Base-by-base conservation (phyloP, 2,113 vertebrate species). In the Sphyrna mokarran region DNA sequence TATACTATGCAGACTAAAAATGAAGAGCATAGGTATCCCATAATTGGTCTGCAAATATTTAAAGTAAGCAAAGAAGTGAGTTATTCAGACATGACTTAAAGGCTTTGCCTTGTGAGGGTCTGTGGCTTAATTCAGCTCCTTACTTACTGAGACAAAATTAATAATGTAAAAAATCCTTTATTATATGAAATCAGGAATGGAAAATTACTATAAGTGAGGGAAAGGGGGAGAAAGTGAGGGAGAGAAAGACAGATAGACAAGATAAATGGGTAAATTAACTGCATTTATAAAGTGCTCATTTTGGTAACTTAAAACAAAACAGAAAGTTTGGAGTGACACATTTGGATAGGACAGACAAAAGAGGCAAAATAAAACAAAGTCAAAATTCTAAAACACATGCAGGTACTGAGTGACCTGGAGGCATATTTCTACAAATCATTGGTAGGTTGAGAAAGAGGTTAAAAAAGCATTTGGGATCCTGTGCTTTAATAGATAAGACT, bases 21-120 rank as follows among this genome's bases (percentile, higher is more conserved):
- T 58, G 83, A 86, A 43, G 43, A 43, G 83, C 43, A 16, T 61
- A 89, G 48, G 61, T 54, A 89, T 23, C 22, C 23, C 33, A 54
- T 89, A 58, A 89, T 58, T 48, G 43, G 86, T 89, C 54, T 89
- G 78, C 14, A 89, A 89, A 89, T 58, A 61, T 89, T 89, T 58
- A 4, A 89, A 61, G 54, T 58, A 58, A 23, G 43, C 54, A 48
- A 58, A 61, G 13, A 89, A 58, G 54, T 58, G 54, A 26, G 7
- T 89, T 61, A 89, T 58, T 89, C 86, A 89, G 86, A 89, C 48
- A 58, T 54, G 43, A 89, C 14, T 89, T 89, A 89, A 58, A 48
- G 54, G 48, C 43, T 43, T 87, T 87, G 40, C 22, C 85, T 54
- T 22, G 85, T 8, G 11, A 29, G 48, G 0, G 86, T 29, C 43